Percentiles rank a stretch among this genome's conserved stretches.
Conservation (phyloP, 2,888 invertebrate genomes). For the Escarpia spicata region DNA sequence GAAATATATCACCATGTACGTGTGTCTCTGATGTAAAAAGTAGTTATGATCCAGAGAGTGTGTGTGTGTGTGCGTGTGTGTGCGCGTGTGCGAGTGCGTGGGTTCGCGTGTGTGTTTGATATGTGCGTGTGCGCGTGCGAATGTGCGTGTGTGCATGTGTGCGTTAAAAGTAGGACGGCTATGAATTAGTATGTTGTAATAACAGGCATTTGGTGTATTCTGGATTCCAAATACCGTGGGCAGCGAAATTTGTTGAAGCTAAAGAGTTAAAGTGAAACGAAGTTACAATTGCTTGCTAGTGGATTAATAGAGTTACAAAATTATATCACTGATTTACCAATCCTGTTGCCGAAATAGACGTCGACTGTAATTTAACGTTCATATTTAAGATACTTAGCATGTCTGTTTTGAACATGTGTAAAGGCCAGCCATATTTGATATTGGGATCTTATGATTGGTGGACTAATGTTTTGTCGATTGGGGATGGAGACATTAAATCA, state of each 20-base stretch:
- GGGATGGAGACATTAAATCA: background rate
- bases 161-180: background rate
- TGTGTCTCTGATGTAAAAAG: no score
- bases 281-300: no score
- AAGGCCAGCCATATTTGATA: background rate
- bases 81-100: no score
- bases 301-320: background rate
- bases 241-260: no score
- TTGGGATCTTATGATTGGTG: background rate
- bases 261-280: no score
- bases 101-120: background rate
- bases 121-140: background rate
- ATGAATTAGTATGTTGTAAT: background rate
- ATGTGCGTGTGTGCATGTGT: background rate
- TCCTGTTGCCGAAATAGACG: background rate
- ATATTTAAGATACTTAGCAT: background rate
- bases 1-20: no score
- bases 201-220: no score
- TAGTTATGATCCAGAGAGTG: no score
- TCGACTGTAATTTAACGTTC: background rate
- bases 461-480: background rate
- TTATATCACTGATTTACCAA: background rate
- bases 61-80: no score
- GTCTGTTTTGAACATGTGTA: background rate
- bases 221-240: no score